phyloP scores from a whole-genome alignment of 2,888 invertebrate genomes.

The Drosophila merina region DNA sequence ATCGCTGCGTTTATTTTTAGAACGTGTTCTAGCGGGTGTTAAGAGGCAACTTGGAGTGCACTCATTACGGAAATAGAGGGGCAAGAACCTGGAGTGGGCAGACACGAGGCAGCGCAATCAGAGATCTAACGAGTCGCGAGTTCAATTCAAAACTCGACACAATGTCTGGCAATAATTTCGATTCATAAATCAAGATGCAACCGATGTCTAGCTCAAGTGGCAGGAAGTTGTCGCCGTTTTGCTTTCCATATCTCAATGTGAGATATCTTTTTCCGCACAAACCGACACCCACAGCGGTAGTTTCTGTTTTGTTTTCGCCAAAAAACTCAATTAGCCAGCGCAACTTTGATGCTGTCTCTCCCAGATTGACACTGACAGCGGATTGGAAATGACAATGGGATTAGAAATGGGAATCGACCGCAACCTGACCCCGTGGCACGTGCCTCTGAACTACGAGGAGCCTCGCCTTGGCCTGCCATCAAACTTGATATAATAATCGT shows the following conservation, averaged over 20 bases:
- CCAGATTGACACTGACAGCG: slow-evolving; percentile 8
- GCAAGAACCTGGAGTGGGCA: slow-evolving; percentile 32
- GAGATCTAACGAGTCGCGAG: slow-evolving; percentile 16
- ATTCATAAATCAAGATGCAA: slow-evolving; percentile 33
- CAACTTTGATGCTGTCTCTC: slow-evolving; percentile 19
- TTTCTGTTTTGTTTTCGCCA: slow-evolving; percentile 19
- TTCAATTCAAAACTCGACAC: not conserved
- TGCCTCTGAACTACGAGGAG: slow-evolving; percentile 12
- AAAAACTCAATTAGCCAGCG: slow-evolving; percentile 58
- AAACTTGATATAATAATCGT: slow-evolving; percentile 54
- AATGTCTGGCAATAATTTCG: slow-evolving; percentile 15
- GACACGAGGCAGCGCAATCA: slow-evolving; percentile 10
- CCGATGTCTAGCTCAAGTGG: slow-evolving; percentile 49
- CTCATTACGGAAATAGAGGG: slow-evolving; percentile 52
- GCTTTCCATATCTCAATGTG: slow-evolving; percentile 5
- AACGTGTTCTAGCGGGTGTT: slow-evolving; percentile 46
- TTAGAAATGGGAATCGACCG: not conserved
- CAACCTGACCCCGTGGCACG: slow-evolving; percentile 30
- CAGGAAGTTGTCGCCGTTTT: slow-evolving; percentile 33
- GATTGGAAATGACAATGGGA: not conserved
- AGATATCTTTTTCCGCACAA: slow-evolving; percentile 3
- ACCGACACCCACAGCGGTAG: slow-evolving; percentile 58
- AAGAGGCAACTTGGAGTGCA: slow-evolving; percentile 19
- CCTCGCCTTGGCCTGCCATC: slow-evolving; percentile 36
- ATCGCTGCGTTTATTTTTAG: not conserved